These are phyloP conservation scores for Petromus typicus DNA, from an alignment of 2,113 vertebrate genomes.

Conservation along the genomic window DNA sequence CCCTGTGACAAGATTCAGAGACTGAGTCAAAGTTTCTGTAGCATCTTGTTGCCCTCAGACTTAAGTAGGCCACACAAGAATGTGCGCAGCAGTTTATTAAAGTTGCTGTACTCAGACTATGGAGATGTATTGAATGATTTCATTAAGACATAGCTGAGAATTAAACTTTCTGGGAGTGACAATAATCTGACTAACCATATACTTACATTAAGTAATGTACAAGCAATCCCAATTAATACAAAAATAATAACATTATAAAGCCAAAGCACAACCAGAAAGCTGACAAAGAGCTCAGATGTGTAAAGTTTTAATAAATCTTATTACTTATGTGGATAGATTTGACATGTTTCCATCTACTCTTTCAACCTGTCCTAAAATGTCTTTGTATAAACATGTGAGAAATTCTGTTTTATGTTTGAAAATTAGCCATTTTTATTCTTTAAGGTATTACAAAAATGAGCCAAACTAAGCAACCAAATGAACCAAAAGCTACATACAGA, in stretches of 20 bases:
- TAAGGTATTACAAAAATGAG: neutral
- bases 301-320: conserved; percentile 14
- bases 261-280: neutral
- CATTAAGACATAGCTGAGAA: neutral
- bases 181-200: neutral
- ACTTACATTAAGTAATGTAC: neutral
- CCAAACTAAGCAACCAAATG: neutral
- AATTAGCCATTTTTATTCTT: conserved; percentile 28
- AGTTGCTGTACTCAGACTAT: neutral
- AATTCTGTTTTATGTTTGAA: conserved; percentile 38
- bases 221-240: neutral
- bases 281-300: neutral
- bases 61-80: neutral
- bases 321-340: neutral
- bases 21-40: conserved; percentile 41
- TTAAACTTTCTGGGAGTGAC: neutral
- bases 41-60: neutral
- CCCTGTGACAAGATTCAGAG: neutral
- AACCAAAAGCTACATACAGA: neutral
- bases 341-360: neutral
- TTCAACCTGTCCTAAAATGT: neutral
- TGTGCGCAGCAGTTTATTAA: neutral
- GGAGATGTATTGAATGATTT: neutral
- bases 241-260: neutral
- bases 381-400: neutral